Evolutionary conservation across 2,797 vertebrate species (phyloP).

Genomic region (Parotocinclus haroldoi): DNA sequence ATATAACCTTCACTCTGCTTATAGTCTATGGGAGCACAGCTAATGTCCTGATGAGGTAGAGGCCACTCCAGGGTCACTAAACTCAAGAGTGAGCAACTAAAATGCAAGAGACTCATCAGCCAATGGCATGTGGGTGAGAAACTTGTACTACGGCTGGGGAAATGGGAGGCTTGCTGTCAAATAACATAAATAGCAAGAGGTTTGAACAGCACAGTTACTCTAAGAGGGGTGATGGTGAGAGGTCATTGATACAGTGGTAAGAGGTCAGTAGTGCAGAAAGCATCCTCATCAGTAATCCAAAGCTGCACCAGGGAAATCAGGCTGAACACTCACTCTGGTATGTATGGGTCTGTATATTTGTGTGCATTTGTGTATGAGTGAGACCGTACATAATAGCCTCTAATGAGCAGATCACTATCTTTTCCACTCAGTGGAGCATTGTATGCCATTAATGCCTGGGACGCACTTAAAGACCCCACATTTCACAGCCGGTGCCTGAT

Average conservation of each 20-base stretch:
- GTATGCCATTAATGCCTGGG: slow-evolving; percentile 16
- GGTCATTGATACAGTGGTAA: slow-evolving; percentile 10
- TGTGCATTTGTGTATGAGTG: slow-evolving; percentile 11
- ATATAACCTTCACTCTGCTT: too few species aligned
- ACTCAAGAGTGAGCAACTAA: slow-evolving; percentile 9
- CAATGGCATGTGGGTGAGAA: slow-evolving; percentile 35
- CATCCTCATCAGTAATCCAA: slow-evolving; percentile 5
- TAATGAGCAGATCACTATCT: slow-evolving; percentile 41
- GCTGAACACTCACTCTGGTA: neutral
- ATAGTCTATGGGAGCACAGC: too few species aligned
- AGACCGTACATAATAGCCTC: slow-evolving; percentile 30
- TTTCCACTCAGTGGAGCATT: slow-evolving; percentile 6
- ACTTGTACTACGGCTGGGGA: slow-evolving; percentile 2
- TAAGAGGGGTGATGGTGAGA: neutral
- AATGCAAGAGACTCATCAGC: slow-evolving; percentile 42
- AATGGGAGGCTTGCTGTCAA: slow-evolving; percentile 19
- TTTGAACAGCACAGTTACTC: slow-evolving; percentile 20
- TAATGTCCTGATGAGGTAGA: too few species aligned
- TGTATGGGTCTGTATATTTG: slow-evolving; percentile 5
- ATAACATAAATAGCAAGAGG: slow-evolving; percentile 27
- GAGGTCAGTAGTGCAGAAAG: slow-evolving; percentile 28
- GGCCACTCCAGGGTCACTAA: too few species aligned
- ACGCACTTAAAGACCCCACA: slow-evolving; percentile 23
- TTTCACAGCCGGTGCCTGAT: slow-evolving; percentile 1
- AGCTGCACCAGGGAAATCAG: neutral